Evolutionary conservation across 1,140 invertebrate genomes (phyloP).

Genomic region (Euwallacea similis): DNA sequence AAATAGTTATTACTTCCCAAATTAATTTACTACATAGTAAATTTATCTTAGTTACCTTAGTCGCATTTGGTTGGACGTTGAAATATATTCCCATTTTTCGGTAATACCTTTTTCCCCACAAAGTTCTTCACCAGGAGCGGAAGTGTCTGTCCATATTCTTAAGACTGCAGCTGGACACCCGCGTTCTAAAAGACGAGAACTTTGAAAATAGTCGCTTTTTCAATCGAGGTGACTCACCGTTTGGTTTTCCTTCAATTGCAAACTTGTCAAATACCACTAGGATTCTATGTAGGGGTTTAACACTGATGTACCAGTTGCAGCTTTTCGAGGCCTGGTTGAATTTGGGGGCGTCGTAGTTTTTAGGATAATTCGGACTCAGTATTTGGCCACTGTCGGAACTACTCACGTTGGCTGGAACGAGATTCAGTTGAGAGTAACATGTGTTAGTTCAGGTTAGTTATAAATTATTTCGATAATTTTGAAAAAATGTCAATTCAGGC

Average conservation of each 20-base stretch:
- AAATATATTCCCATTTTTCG: conserved; percentile 80
- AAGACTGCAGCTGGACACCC: conserved; percentile 89
- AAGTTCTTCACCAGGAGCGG: conserved; percentile 78
- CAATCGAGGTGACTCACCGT: conserved; percentile 58
- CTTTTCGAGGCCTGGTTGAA: conserved; percentile 75
- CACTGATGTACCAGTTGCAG: conserved; percentile 91
- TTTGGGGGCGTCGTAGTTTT: conserved; percentile 78
- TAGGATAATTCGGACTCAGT: conserved; percentile 82
- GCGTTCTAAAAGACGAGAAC: conserved; percentile 63
- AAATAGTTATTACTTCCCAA: too few relatives aligned
- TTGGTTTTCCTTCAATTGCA: conserved; percentile 84
- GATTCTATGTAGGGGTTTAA: conserved; percentile 77
- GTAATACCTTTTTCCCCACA: conserved; percentile 79
- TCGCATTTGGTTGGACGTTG: conserved; percentile 78
- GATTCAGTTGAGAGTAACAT: not conserved
- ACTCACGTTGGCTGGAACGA: conserved; percentile 68
- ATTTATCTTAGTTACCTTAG: conserved; percentile 65
- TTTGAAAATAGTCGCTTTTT: not conserved
- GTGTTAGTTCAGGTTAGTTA: too few relatives aligned
- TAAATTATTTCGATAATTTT: not conserved
- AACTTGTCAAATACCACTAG: conserved; percentile 87
- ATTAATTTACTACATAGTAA: too few relatives aligned
- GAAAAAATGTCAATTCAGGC: not conserved
- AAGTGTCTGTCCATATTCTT: conserved; percentile 78
- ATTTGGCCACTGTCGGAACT: conserved; percentile 81